Evolutionary conservation across 2,888 invertebrate species (phyloP).

Genomic region (Caenorhabditis plicata): DNA sequence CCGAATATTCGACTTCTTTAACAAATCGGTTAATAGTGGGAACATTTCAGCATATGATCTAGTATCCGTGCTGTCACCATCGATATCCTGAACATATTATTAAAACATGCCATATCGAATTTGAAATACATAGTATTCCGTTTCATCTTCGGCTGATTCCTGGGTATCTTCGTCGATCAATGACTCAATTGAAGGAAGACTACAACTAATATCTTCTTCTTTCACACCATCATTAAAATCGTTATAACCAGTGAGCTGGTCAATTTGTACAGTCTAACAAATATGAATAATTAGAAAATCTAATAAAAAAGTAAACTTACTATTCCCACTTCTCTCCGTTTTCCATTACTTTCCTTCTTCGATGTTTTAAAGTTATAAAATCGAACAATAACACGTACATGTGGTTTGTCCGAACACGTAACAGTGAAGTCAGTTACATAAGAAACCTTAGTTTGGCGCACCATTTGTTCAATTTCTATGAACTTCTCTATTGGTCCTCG

Average conservation of each 20-base stretch:
- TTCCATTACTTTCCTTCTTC: not conserved
- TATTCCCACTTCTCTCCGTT: not conserved
- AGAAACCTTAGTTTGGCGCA: constrained; percentile 10
- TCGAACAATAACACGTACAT: constrained; percentile 14
- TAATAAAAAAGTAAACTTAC: not conserved
- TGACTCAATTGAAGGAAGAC: too few relatives aligned
- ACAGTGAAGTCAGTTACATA: constrained; percentile 16
- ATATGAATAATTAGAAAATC: not conserved
- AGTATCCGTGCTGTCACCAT: constrained; percentile 2
- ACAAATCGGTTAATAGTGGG: too few relatives aligned
- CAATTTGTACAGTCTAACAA: constrained; percentile 21
- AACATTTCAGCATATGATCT: constrained; percentile 23
- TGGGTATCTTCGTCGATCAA: constrained; percentile 9
- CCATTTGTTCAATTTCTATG: constrained; percentile 12
- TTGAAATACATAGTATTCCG: constrained; percentile 1
- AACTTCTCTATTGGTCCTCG: constrained; percentile 13
- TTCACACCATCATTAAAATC: not conserved
- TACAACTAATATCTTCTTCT: constrained; percentile 4
- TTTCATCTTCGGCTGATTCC: constrained; percentile 3
- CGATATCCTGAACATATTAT: not conserved
- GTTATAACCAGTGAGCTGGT: constrained; percentile 26
- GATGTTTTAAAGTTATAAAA: constrained; percentile 16
- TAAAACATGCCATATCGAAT: too few relatives aligned
- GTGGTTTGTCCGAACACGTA: constrained; percentile 13
- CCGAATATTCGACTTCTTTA: too few relatives aligned